Base-by-base conservation (phyloP, 2,113 vertebrate species). In the Tachuris rubrigastra region DNA sequence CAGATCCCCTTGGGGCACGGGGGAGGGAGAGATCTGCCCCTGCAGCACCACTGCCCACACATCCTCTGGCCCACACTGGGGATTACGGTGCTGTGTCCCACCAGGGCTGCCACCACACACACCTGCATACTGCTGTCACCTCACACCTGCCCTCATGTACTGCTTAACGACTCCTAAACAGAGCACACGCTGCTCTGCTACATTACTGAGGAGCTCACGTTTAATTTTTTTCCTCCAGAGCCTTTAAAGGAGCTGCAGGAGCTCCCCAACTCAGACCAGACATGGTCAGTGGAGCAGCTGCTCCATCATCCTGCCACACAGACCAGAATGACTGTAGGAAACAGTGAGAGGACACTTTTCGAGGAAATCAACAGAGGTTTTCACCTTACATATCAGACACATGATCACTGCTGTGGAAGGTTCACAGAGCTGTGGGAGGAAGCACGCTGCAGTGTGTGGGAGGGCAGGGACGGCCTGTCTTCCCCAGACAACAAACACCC, bases 251-350 rank as follows among this genome's bases (percentile, higher is more conserved):
- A 59, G 6, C 14, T 37, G n/a, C 23, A 59, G n/a, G n/a, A 62
- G 22, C 20, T 87, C 49, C 20, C 49, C 42, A 69, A 5, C 20
- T 63, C 20, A 76, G 74, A 31, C 20, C 35, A 17, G 17, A 17
- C 1, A 1, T 11, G 12, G 41, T 15, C 2, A 2, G 21, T 3
- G 33, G 3, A 76, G 19, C 27, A 30, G 41, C 42, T 44, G 37
- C 28, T 33, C 55, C 2, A 1, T 8, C 14, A 0, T 18, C 76
- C 23, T 12, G 17, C 27, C 27, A 56, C 0, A 2, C 2, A 8
- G 47, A 15, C 7, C 18, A 31, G 53, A 47, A 14, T 0, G 0
- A 8, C 41, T 12, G 7, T 6, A 44, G 14, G 19, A 14, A 50
- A 37, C 8, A 1, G 41, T 27, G 14, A 53, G 41, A 12, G 6